Evolutionary conservation across 2,113 vertebrate genomes (phyloP), one percentile per base, ranked within the genome.

Genomic region (Aplodontia rufa): DNA sequence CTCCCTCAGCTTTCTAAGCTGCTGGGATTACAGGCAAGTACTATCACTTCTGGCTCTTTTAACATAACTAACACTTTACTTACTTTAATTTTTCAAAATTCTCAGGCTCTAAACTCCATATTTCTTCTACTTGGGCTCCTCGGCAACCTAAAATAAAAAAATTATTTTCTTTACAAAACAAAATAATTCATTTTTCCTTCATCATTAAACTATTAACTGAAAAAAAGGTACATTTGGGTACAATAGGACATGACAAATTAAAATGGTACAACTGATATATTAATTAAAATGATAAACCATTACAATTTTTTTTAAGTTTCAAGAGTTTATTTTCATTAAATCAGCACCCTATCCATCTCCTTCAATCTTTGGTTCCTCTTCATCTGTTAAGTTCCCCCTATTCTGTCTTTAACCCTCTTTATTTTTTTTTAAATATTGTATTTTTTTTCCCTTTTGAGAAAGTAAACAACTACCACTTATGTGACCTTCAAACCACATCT

Each of bases 31-130:
- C 24, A 60, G 58, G 58, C 24, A 60, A 26, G 22, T 58, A 8
- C 24, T 26, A 58, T 24, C 55, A 58, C 26, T 20, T n/a, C 68
- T 37, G n/a, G 68, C 7, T n/a, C 64, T 79, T 71, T 84, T 85
- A 80, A 91, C 13, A 85, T 45, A 94, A 60, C 28, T 95, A 75
- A 86, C 88, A 87, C 87, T 64, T 88, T 40, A 97, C 98, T 98
- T 98, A 99, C 99, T 99, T 99, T 82, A 99, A 98, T 97, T 99
- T 99, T 98, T 99, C 99, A 97, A 99, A 99, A 97, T 99, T 99
- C 96, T 99, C 99, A 83, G 99, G 99, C 89, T 99, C 99, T 98
- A 99, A 99, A 95, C 99, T 99, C 99, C 99, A 99, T 93, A 99
- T 99, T 98, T 99, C 99, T 97, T 99, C 99, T 60, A 99, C 99